Base-by-base conservation (phyloP, 2,113 vertebrate genomes). In the Triplophysa dalaica region DNA sequence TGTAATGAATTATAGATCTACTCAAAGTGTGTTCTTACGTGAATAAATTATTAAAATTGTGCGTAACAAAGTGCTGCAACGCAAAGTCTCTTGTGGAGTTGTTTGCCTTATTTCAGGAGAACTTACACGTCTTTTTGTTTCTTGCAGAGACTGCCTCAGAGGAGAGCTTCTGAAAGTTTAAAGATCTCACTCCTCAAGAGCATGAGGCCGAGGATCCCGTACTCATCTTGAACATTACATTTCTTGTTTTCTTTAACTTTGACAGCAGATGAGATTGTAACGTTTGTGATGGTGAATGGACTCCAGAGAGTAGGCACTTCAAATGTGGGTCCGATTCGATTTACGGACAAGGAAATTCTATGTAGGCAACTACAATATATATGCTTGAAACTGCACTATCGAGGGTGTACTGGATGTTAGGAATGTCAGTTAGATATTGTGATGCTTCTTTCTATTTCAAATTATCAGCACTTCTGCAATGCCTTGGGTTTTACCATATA, bases 251-350 rank as follows among this genome's bases (percentile, higher is more conserved):
- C 85, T 88, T 90, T 72, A 60, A 56, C 38, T 87, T 90, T 91
- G 92, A 93, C 91, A 93, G 90, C 92, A 90, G 89, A 92, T 90
- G 90, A 92, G 91, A 91, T 92, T 93, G 91, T 92, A 90, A 90
- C 89, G 90, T 92, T 91, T 90, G 90, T 90, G 91, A 92, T 90
- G 89, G 89, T 88, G 88, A 75, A 61, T 75, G 21, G 58, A 62
- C 22, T 75, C 33, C 12, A 33, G 74, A 65, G 24, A 78, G 68
- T 54, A 74, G 52, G 48, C 26, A 14, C 26, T 72, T 22, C 21
- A 61, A 33, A 74, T 45, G 62, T 80, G 66, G 48, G 33, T 67
- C 79, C 56, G 70, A 75, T 54, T 58, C 58, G 61, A 80, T 75
- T 75, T 56, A 58, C 9, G 52, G 56, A 73, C 8, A 29, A 33